Conservation (phyloP, 2,797 vertebrate genomes). For the Octomys mimax region DNA sequence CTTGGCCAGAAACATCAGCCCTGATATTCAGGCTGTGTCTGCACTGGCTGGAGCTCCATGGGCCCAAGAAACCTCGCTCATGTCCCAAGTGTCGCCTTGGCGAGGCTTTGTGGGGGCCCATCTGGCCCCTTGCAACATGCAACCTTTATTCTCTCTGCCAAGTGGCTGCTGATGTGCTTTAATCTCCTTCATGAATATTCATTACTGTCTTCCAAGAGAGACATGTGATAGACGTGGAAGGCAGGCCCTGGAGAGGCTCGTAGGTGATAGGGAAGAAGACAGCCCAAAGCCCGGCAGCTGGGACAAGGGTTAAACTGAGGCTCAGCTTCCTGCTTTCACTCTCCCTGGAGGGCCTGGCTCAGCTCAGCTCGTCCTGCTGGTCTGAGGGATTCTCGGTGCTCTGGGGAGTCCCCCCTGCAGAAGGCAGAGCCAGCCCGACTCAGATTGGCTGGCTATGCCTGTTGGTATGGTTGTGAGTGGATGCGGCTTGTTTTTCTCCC, state of each 20-base stretch:
- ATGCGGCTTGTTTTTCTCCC: background rate
- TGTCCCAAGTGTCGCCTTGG: background rate
- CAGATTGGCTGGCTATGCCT: background rate
- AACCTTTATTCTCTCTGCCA: background rate
- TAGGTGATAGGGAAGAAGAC: background rate
- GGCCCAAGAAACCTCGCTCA: background rate
- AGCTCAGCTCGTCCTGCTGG: background rate
- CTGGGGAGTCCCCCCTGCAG: conserved; percentile 13
- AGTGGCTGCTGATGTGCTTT: background rate
- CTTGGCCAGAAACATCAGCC: background rate
- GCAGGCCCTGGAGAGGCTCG: background rate
- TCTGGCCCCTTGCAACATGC: fast-evolving
- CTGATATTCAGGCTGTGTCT: background rate
- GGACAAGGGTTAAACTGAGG: background rate
- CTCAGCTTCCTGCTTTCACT: background rate
- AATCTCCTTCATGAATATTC: conserved; percentile 58
- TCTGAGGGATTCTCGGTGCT: background rate
- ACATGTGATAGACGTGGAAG: background rate
- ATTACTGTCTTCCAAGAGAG: conserved; percentile 42
- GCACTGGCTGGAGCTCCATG: background rate
- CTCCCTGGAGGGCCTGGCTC: background rate
- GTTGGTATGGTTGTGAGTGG: background rate
- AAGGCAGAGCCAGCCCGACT: background rate
- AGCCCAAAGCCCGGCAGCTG: background rate
- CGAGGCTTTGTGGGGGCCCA: background rate